Evolutionary conservation across 2,113 vertebrate genomes (phyloP).

Genomic region (Daboia siamensis): DNA sequence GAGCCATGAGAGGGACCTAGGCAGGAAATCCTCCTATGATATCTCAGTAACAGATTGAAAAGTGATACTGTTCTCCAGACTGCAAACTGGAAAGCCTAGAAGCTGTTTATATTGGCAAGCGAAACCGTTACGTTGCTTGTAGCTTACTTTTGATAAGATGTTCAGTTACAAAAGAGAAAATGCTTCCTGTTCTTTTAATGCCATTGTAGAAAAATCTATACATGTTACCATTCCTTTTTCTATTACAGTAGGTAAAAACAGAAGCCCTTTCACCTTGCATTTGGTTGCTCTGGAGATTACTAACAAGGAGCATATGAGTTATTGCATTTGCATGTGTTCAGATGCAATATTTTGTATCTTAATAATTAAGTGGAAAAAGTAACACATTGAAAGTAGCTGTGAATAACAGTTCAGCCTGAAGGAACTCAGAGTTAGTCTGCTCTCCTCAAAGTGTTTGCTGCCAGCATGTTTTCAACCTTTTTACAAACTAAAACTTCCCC

Average conservation of each 20-base stretch:
- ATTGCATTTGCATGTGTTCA: neutral
- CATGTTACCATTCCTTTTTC: neutral
- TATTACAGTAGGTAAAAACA: neutral
- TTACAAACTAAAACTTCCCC: conserved; percentile 53
- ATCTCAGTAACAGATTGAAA: neutral
- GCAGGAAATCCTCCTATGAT: neutral
- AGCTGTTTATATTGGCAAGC: neutral
- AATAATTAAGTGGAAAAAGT: neutral
- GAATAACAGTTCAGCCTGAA: conserved; percentile 34
- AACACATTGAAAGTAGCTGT: neutral
- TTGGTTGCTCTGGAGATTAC: neutral
- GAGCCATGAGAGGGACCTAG: neutral
- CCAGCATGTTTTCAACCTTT: conserved; percentile 40
- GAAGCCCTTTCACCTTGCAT: neutral
- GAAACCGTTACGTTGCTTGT: neutral
- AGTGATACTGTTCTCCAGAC: neutral
- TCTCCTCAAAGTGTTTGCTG: conserved; percentile 57
- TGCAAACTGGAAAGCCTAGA: neutral
- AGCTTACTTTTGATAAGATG: neutral
- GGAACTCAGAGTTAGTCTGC: conserved; percentile 43
- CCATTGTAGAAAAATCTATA: neutral
- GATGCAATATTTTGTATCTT: conserved; percentile 35
- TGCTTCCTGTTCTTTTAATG: neutral
- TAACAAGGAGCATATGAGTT: neutral
- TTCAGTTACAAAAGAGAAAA: neutral